phyloP scores from a whole-genome alignment of 2,113 vertebrate genomes.

The Mobula hypostoma region DNA sequence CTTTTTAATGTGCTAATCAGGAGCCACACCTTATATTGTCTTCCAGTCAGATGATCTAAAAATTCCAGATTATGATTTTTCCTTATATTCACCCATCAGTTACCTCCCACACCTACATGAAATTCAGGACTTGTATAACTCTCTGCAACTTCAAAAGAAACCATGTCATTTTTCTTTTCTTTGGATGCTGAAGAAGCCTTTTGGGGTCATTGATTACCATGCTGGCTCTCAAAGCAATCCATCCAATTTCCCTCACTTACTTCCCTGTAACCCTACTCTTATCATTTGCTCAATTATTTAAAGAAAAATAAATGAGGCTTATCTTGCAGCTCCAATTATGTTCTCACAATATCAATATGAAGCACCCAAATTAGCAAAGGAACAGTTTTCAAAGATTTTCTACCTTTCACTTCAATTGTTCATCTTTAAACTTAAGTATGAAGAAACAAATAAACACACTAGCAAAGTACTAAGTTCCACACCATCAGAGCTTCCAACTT shows the following conservation, averaged over 20 bases:
- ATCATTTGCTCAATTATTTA: too few relatives aligned
- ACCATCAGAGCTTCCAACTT: neutral
- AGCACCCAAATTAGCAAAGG: neutral
- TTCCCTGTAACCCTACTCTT: neutral
- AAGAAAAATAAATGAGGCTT: neutral
- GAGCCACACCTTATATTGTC: neutral
- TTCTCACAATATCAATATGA: neutral
- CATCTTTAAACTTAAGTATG: neutral
- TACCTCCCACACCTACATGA: too few relatives aligned
- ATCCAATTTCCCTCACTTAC: neutral
- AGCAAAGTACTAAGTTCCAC: neutral
- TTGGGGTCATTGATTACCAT: too few relatives aligned
- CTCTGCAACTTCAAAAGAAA: too few relatives aligned
- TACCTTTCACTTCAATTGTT: neutral
- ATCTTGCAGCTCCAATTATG: neutral
- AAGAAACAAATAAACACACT: neutral
- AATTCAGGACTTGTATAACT: too few relatives aligned
- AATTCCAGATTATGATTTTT: too few relatives aligned
- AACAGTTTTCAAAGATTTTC: neutral
- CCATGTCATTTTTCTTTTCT: too few relatives aligned
- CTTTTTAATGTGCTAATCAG: conserved; percentile 31
- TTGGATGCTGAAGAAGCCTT: too few relatives aligned
- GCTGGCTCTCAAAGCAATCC: too few relatives aligned
- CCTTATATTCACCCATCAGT: too few relatives aligned
- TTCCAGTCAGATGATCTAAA: too few relatives aligned